Base-by-base conservation (phyloP, 2,797 vertebrate species). In the Tapera naevia region DNA sequence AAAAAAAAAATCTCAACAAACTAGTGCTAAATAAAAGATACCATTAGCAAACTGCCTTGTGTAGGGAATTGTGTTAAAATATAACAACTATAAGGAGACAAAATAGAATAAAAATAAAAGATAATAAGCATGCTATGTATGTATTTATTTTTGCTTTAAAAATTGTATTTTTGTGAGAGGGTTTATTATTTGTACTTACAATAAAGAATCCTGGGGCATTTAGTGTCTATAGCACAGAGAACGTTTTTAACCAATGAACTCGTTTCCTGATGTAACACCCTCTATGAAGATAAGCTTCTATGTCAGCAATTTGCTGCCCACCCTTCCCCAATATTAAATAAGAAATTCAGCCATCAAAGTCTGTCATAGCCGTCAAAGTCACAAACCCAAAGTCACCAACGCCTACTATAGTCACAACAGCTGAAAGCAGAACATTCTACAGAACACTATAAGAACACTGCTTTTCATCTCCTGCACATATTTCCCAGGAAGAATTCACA, bases 121-220 rank as follows among this genome's bases (percentile, higher is more conserved):
- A 66, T 85, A 45, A 83, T 72, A 80, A 7, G 18, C 39, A 73
- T 58, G 13, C 15, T 86, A 61, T 3, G 5, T 60, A 72, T 0
- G 8, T 27, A 48, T 70, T 88, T 90, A 81, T 25, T 90, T 96
- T 96, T 69, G 41, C 57, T 95, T 95, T 66, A n/a, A 65, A 86
- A 82, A 33, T 7, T 2, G 1, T 37, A 9, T 39, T 93, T 94
- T 86, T 84, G 33, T 39, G 35, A 46, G 32, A 86, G 41, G 86
- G 33, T 32, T 89, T 81, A 80, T 28, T 45, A 51, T 56, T 66
- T 61, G 4, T 12, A 62, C 32, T 92, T 82, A n/a, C 22, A 82
- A 46, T 67, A 89, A 91, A 83, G 25, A 57, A 82, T n/a, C 5
- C 14, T 82, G 32, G 5, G 35, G 37, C 25, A 76, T 86, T 85